Conservation (phyloP, 2,113 vertebrate species). For the Proteles cristata region DNA sequence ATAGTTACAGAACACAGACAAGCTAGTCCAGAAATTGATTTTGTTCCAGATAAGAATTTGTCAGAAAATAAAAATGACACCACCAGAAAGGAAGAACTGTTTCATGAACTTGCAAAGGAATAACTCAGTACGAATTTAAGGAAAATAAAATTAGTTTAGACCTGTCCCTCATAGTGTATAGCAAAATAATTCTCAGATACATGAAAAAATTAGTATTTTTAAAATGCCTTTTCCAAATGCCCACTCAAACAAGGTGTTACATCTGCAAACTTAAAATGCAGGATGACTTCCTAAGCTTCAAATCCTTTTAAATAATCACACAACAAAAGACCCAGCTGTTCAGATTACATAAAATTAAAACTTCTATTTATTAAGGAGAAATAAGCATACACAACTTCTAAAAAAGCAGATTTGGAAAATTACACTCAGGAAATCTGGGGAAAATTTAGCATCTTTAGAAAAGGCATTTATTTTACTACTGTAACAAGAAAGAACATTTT, state of each 20-base stretch:
- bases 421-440: neutral
- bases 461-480: neutral
- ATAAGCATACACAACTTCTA: neutral
- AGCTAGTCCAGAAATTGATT: neutral
- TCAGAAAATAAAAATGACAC: neutral
- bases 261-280: neutral
- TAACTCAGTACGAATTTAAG: too few relatives aligned
- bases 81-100: neutral
- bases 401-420: neutral
- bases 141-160: too few relatives aligned
- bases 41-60: too few relatives aligned
- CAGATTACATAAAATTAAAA: constrained; percentile 13
- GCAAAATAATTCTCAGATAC: neutral
- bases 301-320: neutral
- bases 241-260: neutral
- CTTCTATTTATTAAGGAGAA: neutral
- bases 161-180: too few relatives aligned
- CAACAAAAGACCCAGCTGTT: neutral
- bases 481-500: neutral
- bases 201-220: neutral
- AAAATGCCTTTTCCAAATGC: neutral
- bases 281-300: neutral
- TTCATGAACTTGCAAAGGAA: too few relatives aligned
- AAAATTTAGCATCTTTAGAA: neutral
- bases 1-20: neutral